Conservation (phyloP, 2,888 invertebrate genomes). For the Bruchidius siliquastri region DNA sequence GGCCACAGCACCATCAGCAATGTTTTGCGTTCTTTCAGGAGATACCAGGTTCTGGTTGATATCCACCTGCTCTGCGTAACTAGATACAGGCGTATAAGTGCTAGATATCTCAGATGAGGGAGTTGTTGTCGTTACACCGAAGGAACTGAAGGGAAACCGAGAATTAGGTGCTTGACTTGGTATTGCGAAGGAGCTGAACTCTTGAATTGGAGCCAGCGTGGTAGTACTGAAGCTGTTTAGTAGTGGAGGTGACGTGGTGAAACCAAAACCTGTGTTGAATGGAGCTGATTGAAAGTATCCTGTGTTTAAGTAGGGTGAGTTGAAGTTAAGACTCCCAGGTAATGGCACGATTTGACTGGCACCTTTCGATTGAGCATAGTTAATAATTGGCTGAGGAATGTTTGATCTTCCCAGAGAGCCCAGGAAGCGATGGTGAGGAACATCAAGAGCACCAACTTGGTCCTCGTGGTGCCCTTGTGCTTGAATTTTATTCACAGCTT, state of each 20-base stretch:
- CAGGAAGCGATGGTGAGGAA: slow-evolving; percentile 3
- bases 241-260: slow-evolving; percentile 1
- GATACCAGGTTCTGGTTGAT: not conserved
- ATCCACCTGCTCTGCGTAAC: not conserved
- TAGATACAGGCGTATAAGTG: not conserved
- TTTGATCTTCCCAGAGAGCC: not conserved
- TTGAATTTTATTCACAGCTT: slow-evolving; percentile 31
- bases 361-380: slow-evolving; percentile 1
- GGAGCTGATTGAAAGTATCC: not conserved
- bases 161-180: not conserved
- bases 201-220: not conserved
- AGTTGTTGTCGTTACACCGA: slow-evolving; percentile 1
- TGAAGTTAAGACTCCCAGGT: not conserved
- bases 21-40: not conserved
- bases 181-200: slow-evolving; percentile 1
- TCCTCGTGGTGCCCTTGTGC: slow-evolving; percentile 10
- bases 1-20: not conserved
- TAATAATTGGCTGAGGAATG: slow-evolving; percentile 3
- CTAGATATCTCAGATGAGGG: slow-evolving; percentile 5
- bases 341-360: not conserved
- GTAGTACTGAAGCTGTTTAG: slow-evolving; percentile 4
- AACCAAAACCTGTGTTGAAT: slow-evolving; percentile 1
- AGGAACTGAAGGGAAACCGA: slow-evolving; percentile 4
- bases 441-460: slow-evolving; percentile 6
- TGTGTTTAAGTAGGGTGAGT: too few relatives aligned